phyloP scores from a whole-genome alignment of 2,797 vertebrate genomes.

The Lates japonicus region DNA sequence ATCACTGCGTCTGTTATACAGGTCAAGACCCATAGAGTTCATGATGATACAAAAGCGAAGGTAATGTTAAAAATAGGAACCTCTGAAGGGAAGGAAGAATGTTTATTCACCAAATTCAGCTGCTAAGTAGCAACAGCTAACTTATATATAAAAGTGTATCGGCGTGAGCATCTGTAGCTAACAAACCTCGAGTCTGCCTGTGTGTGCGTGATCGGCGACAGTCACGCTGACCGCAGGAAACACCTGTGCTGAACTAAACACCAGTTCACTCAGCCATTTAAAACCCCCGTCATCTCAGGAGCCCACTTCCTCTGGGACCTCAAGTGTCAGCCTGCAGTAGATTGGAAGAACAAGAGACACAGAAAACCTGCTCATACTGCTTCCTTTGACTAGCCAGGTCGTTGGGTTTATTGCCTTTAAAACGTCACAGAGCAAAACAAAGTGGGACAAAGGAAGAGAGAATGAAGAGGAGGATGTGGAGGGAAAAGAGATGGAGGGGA shows the following conservation, averaged over 20 bases:
- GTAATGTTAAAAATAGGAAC: background rate
- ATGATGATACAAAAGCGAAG: conserved; percentile 1
- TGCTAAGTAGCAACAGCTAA: background rate
- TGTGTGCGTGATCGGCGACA: background rate
- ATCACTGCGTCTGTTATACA: conserved; percentile 11
- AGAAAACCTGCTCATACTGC: conserved; percentile 3
- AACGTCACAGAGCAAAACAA: conserved; percentile 36
- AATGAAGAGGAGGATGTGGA: background rate
- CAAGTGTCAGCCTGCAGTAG: conserved; percentile 6
- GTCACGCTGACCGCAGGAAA: conserved; percentile 38
- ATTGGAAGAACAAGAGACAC: conserved; percentile 4
- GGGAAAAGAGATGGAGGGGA: background rate
- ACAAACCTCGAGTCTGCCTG: background rate
- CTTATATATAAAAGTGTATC: background rate
- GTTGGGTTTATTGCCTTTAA: conserved; percentile 3
- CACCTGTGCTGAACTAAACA: conserved; percentile 46
- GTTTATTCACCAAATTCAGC: background rate
- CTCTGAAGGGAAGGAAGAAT: background rate
- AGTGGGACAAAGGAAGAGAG: conserved; percentile 8
- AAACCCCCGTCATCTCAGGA: conserved; percentile 29
- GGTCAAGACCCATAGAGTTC: background rate
- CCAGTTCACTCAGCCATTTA: conserved; percentile 17
- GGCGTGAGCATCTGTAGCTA: too few relatives aligned
- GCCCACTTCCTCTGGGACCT: conserved; percentile 50
- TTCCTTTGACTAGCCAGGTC: conserved; percentile 41